Conservation (phyloP, 2,113 vertebrate genomes). For the Cromileptes altivelis region DNA sequence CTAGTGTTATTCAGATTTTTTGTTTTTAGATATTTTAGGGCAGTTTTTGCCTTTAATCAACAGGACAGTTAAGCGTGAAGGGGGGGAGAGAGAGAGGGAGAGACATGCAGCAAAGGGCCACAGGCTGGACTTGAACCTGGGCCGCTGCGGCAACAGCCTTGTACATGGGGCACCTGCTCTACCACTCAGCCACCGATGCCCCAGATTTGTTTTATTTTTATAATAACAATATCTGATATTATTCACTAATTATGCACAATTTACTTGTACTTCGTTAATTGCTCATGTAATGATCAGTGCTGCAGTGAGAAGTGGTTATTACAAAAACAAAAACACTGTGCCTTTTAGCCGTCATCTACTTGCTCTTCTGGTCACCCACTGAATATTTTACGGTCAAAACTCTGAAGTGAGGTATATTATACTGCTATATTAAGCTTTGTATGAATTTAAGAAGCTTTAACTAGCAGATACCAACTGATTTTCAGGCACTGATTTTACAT, state of each 20-base stretch:
- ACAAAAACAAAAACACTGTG: background rate
- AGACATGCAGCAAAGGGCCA: too few species aligned
- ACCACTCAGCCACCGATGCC: too few species aligned
- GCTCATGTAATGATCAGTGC: background rate
- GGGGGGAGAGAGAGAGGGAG: too few species aligned
- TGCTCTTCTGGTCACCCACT: background rate
- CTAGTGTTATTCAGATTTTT: background rate
- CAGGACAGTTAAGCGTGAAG: too few species aligned
- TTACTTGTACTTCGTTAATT: background rate
- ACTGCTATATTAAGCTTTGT: too few species aligned
- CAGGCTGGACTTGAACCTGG: too few species aligned
- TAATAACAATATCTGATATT: background rate
- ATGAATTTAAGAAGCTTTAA: background rate
- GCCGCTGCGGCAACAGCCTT: too few species aligned
- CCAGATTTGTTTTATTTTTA: background rate
- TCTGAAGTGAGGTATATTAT: too few species aligned
- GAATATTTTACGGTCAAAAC: background rate
- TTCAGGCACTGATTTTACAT: constrained; percentile 1
- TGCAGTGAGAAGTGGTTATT: background rate
- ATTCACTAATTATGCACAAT: background rate
- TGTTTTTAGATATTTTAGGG: too few species aligned
- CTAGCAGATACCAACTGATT: background rate
- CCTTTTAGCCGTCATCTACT: background rate
- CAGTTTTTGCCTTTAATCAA: too few species aligned
- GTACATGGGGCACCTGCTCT: too few species aligned